Conservation (phyloP, 1,140 invertebrate species). For the Drosophila littoralis region DNA sequence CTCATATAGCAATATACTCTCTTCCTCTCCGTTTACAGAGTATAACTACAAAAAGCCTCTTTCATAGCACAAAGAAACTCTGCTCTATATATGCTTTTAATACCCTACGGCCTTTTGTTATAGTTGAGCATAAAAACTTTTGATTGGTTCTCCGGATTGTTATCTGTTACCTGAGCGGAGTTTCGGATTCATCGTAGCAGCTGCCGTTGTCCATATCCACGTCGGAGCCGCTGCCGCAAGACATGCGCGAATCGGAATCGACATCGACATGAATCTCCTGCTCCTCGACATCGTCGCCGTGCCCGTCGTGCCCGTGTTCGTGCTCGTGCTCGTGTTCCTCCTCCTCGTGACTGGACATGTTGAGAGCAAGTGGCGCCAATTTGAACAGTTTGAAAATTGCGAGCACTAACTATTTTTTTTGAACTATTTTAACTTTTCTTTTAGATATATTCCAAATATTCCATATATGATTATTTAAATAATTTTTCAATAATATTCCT, state of each 20-base stretch:
- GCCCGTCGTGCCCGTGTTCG: conserved; percentile 67
- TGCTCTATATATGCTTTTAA: too few relatives aligned
- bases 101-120: too few relatives aligned
- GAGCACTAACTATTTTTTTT: conserved; percentile 10
- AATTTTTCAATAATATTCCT: background rate
- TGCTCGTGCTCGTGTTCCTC: conserved; percentile 79
- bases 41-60: conserved; percentile 8
- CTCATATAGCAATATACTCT: background rate
- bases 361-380: conserved; percentile 74
- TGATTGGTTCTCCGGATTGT: background rate
- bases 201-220: conserved; percentile 84
- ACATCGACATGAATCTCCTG: conserved; percentile 87
- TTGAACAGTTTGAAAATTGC: conserved; percentile 15
- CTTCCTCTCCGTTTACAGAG: background rate
- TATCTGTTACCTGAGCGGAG: conserved; percentile 77
- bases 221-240: conserved; percentile 85
- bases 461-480: background rate
- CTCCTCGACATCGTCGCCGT: conserved; percentile 82
- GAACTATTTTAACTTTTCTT: conserved; percentile 1
- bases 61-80: too few relatives aligned
- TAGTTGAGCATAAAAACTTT: too few relatives aligned
- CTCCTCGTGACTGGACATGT: conserved; percentile 84
- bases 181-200: conserved; percentile 84
- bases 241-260: conserved; percentile 87
- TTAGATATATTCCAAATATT: conserved; percentile 22